Percentiles rank a stretch among this genome's conserved stretches.
These are phyloP conservation scores for Pelusios castaneus DNA, from an alignment of 2,113 vertebrate genomes.

Conservation along the genomic window DNA sequence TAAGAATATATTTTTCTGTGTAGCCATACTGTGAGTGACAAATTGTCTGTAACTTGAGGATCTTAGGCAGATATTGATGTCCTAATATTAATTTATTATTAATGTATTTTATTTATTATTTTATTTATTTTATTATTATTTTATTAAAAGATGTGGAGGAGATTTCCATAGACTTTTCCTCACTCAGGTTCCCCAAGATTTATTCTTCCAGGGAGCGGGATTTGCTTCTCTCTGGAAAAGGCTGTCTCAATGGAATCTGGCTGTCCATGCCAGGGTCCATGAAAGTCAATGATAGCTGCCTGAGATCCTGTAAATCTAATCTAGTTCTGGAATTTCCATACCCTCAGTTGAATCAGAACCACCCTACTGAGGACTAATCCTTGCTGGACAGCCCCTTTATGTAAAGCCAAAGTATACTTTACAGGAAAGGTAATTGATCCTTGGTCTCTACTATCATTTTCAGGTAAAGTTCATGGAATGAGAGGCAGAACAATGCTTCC, in stretches of 20 bases:
- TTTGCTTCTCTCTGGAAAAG: not conserved
- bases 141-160: not conserved
- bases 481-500: not conserved
- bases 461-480: not conserved
- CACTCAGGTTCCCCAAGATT: not conserved
- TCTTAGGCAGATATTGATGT: not conserved
- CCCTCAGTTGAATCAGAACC: not conserved
- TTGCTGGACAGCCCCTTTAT: not conserved
- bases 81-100: not conserved
- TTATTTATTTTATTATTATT: no score
- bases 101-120: no score
- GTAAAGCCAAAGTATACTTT: not conserved
- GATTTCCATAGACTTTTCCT: not conserved
- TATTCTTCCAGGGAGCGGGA: not conserved
- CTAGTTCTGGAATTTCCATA: not conserved
- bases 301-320: not conserved
- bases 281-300: not conserved
- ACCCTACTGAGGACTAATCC: not conserved
- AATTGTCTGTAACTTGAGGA: not conserved
- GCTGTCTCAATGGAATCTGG: not conserved
- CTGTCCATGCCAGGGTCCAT: not conserved
- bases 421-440: not conserved
- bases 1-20: not conserved
- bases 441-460: not conserved
- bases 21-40: not conserved